Percentiles rank a stretch among this genome's conserved stretches.
Evolutionary conservation across 2,113 vertebrate genomes (phyloP).

Genomic region (Macaca mulatta): DNA sequence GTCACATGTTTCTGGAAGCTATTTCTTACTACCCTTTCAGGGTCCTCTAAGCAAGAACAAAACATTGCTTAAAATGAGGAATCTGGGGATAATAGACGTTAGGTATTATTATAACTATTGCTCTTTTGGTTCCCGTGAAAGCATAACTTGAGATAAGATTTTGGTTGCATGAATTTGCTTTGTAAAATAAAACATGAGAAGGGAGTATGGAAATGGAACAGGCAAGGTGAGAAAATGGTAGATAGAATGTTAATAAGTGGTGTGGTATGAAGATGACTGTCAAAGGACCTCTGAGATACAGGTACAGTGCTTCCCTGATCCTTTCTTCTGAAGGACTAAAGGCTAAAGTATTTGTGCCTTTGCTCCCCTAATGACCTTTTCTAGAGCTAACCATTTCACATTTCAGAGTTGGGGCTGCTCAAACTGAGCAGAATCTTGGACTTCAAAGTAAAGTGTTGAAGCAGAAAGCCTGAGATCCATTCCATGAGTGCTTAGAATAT

Average conservation of each 20-base stretch:
- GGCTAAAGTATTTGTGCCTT: neutral
- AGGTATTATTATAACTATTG: neutral
- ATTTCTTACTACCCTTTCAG: neutral
- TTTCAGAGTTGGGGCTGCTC: neutral
- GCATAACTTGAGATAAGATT: neutral
- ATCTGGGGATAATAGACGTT: neutral
- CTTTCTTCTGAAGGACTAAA: neutral
- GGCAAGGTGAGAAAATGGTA: neutral
- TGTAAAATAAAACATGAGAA: neutral
- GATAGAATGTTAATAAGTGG: neutral
- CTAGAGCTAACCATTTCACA: neutral
- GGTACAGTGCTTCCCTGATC: neutral
- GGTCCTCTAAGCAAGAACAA: neutral
- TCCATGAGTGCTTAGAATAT: neutral
- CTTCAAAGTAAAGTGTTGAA: neutral
- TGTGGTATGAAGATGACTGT: neutral
- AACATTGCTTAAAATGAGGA: neutral
- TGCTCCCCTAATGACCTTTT: fast-evolving
- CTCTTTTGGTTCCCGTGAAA: neutral
- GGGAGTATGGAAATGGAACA: neutral
- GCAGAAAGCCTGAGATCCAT: neutral
- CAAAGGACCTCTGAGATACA: neutral
- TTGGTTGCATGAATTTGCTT: neutral
- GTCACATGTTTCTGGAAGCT: neutral
- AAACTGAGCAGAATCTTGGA: neutral